phyloP scores from a whole-genome alignment of 2,113 vertebrate species.

The Plotosus lineatus region DNA sequence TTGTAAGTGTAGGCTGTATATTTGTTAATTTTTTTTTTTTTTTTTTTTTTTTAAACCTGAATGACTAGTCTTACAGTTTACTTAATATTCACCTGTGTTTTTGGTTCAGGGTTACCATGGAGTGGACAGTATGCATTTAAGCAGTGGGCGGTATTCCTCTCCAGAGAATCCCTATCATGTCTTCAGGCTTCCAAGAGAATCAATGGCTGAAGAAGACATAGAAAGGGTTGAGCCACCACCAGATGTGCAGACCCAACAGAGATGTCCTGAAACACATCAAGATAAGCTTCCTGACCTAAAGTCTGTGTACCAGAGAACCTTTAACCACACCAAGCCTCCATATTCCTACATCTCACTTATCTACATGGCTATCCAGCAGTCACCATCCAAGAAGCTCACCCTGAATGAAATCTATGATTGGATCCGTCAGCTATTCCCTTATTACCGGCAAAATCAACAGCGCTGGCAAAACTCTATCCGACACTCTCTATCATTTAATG shows the following conservation, averaged over 20 bases:
- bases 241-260: constrained; percentile 8
- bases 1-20: neutral
- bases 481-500: constrained; percentile 54
- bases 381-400: constrained; percentile 48
- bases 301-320: constrained; percentile 49
- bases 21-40: neutral
- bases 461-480: constrained; percentile 59
- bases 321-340: constrained; percentile 54
- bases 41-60: too few species aligned
- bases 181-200: constrained; percentile 40
- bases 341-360: constrained; percentile 57
- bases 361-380: constrained; percentile 57
- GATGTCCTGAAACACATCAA: constrained; percentile 34
- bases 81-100: neutral
- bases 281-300: constrained; percentile 32
- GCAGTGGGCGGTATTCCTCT: constrained; percentile 36
- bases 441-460: constrained; percentile 57
- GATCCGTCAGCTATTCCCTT: constrained; percentile 56
- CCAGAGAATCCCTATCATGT: constrained; percentile 40
- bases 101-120: constrained; percentile 47
- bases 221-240: constrained; percentile 16
- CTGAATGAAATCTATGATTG: constrained; percentile 57
- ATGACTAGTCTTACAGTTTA: neutral
- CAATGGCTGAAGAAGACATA: constrained; percentile 23
- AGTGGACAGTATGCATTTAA: constrained; percentile 30